phyloP scores from a whole-genome alignment of 2,113 vertebrate genomes.

The Neolamprologus toae region DNA sequence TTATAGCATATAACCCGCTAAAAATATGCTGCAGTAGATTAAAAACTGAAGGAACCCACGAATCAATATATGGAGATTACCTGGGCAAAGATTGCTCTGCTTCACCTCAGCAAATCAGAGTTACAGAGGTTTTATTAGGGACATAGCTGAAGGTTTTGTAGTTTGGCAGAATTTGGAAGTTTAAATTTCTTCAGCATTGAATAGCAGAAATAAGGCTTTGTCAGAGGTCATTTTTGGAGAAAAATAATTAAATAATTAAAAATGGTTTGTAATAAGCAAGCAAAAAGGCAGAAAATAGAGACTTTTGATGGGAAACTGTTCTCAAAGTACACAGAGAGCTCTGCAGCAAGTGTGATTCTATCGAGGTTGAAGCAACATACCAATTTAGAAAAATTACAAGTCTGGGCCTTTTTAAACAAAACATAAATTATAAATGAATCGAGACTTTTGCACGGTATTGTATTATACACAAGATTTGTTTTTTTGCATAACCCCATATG shows the following conservation, averaged over 20 bases:
- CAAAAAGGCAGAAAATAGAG: not conserved
- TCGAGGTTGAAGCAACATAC: not conserved
- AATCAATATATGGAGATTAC: not conserved
- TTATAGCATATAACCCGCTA: rapidly evolving
- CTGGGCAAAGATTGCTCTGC: not conserved
- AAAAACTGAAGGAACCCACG: not conserved
- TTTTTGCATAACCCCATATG: no score
- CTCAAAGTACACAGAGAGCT: not conserved
- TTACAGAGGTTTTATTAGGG: not conserved
- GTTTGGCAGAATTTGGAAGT: not conserved
- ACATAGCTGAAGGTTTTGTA: not conserved
- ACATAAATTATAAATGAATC: not conserved
- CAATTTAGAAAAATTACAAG: not conserved
- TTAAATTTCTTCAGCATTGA: not conserved
- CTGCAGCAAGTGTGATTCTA: rapidly evolving
- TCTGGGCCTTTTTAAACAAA: not conserved
- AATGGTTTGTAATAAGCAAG: not conserved
- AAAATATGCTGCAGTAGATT: not conserved
- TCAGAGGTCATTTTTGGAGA: not conserved
- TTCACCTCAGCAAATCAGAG: not conserved
- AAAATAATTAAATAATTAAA: not conserved
- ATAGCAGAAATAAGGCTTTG: not conserved
- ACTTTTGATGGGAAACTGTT: not conserved
- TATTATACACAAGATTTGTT: not conserved
- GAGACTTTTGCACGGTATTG: rapidly evolving